Percentiles rank a stretch among this genome's conserved stretches.
Evolutionary conservation across 1,140 invertebrate genomes (phyloP).

Genomic region (Chrysoperla carnea): DNA sequence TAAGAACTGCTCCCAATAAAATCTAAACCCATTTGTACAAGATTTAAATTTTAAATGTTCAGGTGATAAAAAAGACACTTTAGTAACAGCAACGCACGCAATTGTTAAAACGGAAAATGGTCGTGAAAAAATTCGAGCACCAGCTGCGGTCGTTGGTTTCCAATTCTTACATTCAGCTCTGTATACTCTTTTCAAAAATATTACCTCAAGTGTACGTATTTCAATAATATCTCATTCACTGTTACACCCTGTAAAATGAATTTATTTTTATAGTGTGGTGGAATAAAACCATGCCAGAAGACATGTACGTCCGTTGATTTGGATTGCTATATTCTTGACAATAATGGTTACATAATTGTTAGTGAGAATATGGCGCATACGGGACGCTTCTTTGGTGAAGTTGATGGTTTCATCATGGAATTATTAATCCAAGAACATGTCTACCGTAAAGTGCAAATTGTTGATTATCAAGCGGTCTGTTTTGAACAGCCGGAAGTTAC

Average conservation of each 20-base stretch:
- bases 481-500: constrained; percentile 40
- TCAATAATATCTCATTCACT: constrained; percentile 8
- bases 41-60: not conserved
- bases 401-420: constrained; percentile 61
- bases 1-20: no score
- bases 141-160: constrained; percentile 82
- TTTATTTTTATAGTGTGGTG: constrained; percentile 29
- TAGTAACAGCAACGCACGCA: constrained; percentile 76
- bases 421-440: constrained; percentile 59
- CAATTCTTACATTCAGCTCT: constrained; percentile 67
- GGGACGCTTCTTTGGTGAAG: constrained; percentile 75
- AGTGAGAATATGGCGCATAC: constrained; percentile 52
- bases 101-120: constrained; percentile 52
- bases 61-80: constrained; percentile 41
- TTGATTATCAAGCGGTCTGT: constrained; percentile 83
- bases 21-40: no score
- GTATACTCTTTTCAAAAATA: constrained; percentile 58
- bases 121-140: constrained; percentile 38
- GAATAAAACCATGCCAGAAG: constrained; percentile 30
- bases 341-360: constrained; percentile 74
- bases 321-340: constrained; percentile 76
- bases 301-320: constrained; percentile 54
- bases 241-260: not conserved
- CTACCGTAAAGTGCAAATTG: constrained; percentile 56
- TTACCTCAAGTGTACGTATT: constrained; percentile 38